Base-by-base conservation (phyloP, 2,113 vertebrate genomes). In the Microcebus murinus region DNA sequence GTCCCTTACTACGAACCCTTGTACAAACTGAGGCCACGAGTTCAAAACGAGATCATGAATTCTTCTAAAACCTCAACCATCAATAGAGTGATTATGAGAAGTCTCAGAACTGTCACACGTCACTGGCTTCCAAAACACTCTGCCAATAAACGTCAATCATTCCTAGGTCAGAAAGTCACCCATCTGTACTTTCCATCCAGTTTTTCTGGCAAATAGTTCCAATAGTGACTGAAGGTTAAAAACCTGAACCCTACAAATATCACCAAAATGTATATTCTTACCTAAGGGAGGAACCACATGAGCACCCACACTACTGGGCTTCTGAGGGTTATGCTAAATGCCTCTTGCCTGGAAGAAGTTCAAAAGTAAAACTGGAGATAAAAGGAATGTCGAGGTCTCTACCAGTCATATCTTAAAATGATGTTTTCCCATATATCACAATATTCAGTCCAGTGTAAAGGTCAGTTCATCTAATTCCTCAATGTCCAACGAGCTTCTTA, bases 51-150 rank as follows among this genome's bases (percentile, higher is more conserved):
- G 59, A 97, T 45, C 59, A 50, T 45, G 36, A 63, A 67, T 84
- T 92, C 83, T 96, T 87, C 48, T 11, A 92, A 83, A 50, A 96
- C 23, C 6, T 55, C 88, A 63, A 67, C 29, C 63, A 61, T 91
- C 76, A 92, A 39, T 2, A 71, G 23, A 83, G 39, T 63, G 81
- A 82, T n/a, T 61, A 17, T 63, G 39, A 82, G 65, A 87, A 57
- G 48, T 94, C 59, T 86, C 57, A 74, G 61, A 70, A 93, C 0
- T 71, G 3, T 87, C 76, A 55, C 14, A 90, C 80, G 80, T 63
- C 91, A 84, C 59, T 74, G 70, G 45, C 65, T 96, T 97, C 77
- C 87, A 93, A 97, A 93, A 77, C 18, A 90, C 48, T 91, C 36
- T 31, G 34, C 83, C 48, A 50, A 34, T 59, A 77, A 96, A 93